Percentiles rank a stretch among this genome's conserved stretches.
Conservation (phyloP, 2,888 invertebrate genomes). For the Cyclophora albipunctata region DNA sequence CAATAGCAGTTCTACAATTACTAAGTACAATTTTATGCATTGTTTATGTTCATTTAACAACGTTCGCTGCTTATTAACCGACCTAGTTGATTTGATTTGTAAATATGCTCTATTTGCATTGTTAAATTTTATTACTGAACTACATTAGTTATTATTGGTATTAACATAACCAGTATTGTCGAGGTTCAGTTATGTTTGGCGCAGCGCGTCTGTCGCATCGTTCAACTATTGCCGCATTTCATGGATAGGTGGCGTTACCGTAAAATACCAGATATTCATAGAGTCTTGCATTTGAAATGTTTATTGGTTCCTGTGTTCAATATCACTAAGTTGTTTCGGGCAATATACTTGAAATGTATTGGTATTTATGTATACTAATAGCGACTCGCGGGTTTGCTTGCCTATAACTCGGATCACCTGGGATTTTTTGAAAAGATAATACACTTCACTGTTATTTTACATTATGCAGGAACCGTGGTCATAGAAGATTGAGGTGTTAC, state of each 20-base stretch:
- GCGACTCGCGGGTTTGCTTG: no score
- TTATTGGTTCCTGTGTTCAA: background rate
- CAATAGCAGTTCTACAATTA: no score
- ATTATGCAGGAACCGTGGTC: no score
- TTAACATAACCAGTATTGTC: conserved; percentile 28
- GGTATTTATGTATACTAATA: no score
- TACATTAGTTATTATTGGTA: conserved; percentile 12
- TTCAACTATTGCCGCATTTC: conserved; percentile 3
- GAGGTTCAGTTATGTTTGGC: conserved; percentile 20
- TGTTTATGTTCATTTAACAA: background rate
- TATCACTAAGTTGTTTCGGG: no score
- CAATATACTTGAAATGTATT: no score
- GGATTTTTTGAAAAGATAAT: no score
- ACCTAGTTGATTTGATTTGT: conserved; percentile 10
- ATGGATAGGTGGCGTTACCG: conserved; percentile 1
- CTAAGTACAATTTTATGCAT: no score
- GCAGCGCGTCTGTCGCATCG: conserved; percentile 23
- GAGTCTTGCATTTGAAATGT: background rate
- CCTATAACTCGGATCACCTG: no score
- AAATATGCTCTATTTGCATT: conserved; percentile 7
- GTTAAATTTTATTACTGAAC: conserved; percentile 8
- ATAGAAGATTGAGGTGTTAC: no score
- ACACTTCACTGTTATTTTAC: no score
- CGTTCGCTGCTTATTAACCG: background rate
- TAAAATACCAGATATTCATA: background rate